Conservation (phyloP, 1,140 invertebrate species). For the Polypedilum pembai region DNA sequence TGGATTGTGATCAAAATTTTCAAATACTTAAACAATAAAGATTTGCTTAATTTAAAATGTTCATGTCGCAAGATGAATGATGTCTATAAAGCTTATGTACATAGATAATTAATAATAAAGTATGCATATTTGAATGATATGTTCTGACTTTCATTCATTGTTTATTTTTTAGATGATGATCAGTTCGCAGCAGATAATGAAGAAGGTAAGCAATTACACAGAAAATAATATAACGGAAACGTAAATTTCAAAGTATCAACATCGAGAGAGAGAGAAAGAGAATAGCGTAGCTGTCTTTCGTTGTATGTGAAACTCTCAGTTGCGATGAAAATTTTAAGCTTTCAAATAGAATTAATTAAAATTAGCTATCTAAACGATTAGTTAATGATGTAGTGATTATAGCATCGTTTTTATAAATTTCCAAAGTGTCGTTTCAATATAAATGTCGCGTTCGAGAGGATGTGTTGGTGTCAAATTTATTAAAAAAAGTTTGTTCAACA, state of each 20-base stretch:
- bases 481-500: conserved; percentile 5
- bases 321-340: too few relatives aligned
- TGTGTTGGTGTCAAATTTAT: conserved; percentile 16
- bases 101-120: neutral
- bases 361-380: neutral
- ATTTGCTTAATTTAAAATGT: neutral
- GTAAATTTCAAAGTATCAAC: too few relatives aligned
- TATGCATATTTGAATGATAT: neutral
- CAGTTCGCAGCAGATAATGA: too few relatives aligned
- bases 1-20: neutral
- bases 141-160: neutral
- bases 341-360: too few relatives aligned
- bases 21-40: neutral
- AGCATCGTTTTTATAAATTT: neutral
- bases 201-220: too few relatives aligned
- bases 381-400: conserved; percentile 7
- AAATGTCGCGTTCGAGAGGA: neutral
- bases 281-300: too few relatives aligned
- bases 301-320: too few relatives aligned
- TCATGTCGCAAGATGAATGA: neutral
- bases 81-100: neutral
- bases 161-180: neutral
- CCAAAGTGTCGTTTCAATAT: neutral
- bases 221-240: too few relatives aligned
- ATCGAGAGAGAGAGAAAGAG: too few relatives aligned